Evolutionary conservation across 1,140 invertebrate genomes (phyloP), one percentile per base, ranked within the genome.

Genomic region (Drosophila erecta): DNA sequence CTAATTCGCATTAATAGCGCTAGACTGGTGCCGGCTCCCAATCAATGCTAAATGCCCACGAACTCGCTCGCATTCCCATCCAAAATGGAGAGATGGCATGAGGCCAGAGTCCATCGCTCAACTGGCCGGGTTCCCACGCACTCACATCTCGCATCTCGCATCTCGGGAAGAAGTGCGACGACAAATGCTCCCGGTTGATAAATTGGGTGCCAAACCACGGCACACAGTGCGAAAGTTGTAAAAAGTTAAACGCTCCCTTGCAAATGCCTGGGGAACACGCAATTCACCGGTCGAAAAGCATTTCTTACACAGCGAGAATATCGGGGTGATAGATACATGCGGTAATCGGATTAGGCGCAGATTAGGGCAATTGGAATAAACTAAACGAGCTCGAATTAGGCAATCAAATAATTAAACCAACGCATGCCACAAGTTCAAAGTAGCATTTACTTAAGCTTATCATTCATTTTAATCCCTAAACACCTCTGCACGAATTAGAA

Each of bases 161-260:
- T 33, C 38, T 71, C 54, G 47, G 35, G 74, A 51, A 70, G 24
- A 60, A 49, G 78, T 67, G 77, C 74, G 78, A 84, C 81, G 81
- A 78, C 77, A 77, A 80, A 65, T 73, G 74, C 62, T 55, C 81
- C 65, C 47, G 44, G 66, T 83, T 83, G 83, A 89, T 87, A 79
- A 87, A 87, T 87, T 84, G 79, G 79, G 84, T 87, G 79, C 76
- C 84, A 89, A 87, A 83, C 46, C 64, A 22, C 57, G 75, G 65
- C 72, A 72, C 70, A 65, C 71, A 59, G 58, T 61, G 67, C 81
- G 62, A 75, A 76, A 71, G 79, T 89, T 87, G 76, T 79, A 67
- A 87, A 80, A 87, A 87, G 84, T 87, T 87, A 87, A 87, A 87
- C 85, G 85, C 46, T 78, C 15, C 62, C 67, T 76, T 78, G 87